Evolutionary conservation across 1,140 invertebrate species (phyloP), one percentile per base, ranked within the genome.

Genomic region (Aphis craccivora): DNA sequence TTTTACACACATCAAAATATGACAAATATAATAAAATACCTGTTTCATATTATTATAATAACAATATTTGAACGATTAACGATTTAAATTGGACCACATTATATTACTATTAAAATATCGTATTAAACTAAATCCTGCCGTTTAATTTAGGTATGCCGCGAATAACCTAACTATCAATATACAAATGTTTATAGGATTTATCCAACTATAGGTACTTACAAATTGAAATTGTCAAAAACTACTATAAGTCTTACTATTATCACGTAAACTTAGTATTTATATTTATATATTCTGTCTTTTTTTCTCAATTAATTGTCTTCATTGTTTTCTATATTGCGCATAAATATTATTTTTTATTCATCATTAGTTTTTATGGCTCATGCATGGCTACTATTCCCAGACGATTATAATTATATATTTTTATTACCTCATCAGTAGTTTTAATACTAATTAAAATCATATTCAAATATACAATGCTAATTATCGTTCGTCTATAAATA

Each of bases 311-410:
- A 67, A 67, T n/a, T 67, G 30, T n/a, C 25, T n/a, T 67, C 43
- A 51, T 51, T 51, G 87, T 53, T 53, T 89, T 22, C n/a, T 90
- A 60, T 90, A 25, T 60, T 25, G 25, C 25, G 22, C 53, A 30
- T 90, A 60, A 90, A 90, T 37, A 60, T 40, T 9, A 43, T 90
- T 90, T 90, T 60, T 60, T 48, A 90, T 40, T 25, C 25, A 7
- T 89, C 87, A 48, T 30, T 23, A 60, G 25, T 60, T 90, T 90
- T 90, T 90, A 90, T 43, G 30, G 53, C 43, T 90, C 37, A 60
- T 90, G 87, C 53, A n/a, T 60, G 87, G 87, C 87, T 53, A 89
- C 89, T 40, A 43, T 35, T 8, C 35, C 40, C 51, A 55, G 37
- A 87, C 43, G 30, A 35, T 45, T 35, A 40, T 40, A 30, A 25